Evolutionary conservation across 2,113 vertebrate species (phyloP), one percentile per base, ranked within the genome.

Genomic region (Salvator merianae): DNA sequence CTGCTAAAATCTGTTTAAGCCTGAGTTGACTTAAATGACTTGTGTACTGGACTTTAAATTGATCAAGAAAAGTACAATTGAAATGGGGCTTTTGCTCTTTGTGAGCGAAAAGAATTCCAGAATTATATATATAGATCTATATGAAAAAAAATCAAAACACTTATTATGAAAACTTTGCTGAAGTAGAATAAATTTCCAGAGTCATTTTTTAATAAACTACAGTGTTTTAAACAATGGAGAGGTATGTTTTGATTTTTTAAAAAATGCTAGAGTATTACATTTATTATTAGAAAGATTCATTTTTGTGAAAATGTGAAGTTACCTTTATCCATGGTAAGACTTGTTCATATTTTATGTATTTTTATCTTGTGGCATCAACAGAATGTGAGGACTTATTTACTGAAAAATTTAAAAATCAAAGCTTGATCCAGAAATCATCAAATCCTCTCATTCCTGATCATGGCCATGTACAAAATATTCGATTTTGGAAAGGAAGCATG

Each of bases 21-120:
- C 59, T 65, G 38, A 65, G 24, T 79, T n/a, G 6, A 34, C 50
- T 85, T 47, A 71, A 85, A 36, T 85, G 16, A 63, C 24, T 79
- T 72, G 55, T 65, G 24, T 14, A 36, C 18, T 69, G 18, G 43
- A 69, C 53, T 72, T 84, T 34, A 30, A 47, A 71, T 36, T 79
- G 14, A 85, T 90, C 43, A 79, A 88, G 76, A 89, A 40, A 53
- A 77, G 7, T 55, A 32, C 86, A 83, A 72, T 92, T 87, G 78
- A 90, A 88, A 59, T 40, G n/a, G 80, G n/a, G 72, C 63, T 53
- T 87, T 50, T 69, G 24, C 73, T 90, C 79, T 30, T 84, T 85
- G 55, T 1, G 10, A 83, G 36, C 28, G 88, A 81, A 50, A 28
- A 76, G 86, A 1, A 0, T 76, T 71, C 30, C 10, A 36, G 38